Base-by-base conservation (phyloP, 2,797 vertebrate genomes). In the Hyperoplus immaculatus region DNA sequence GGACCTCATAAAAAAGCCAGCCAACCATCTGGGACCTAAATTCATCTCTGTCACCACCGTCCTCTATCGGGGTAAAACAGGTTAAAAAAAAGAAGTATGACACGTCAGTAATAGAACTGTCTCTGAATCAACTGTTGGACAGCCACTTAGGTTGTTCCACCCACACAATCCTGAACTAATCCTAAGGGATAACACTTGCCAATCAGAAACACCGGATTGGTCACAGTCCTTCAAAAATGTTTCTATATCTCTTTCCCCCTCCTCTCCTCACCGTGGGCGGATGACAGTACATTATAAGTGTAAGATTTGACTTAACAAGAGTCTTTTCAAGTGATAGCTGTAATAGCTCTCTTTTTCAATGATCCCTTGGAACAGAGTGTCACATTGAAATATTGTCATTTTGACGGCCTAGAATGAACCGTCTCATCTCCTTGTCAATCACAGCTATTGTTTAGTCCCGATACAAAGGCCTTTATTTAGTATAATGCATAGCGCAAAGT, bases 381-480 rank as follows among this genome's bases (percentile, higher is more conserved):
- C 86, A 89, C 84, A 46, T 85, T 87, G 86, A 86, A 87, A 90
- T 72, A 59, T 90, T 83, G 81, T 89, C 83, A 87, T 84, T 84
- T 86, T 86, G 86, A 89, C 77, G 46, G 82, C 85, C 83, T 41
- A 39, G 67, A 85, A 90, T 75, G 76, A 87, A 91, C 83, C 10
- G 78, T 90, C 88, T 92, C 83, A 86, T 90, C 86, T 90, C 86
- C 76, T 76, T 88, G 89, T 92, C 91, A 90, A 51, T 92, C 92
- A 92, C 45, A 70, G 63, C n/a, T 16, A 55, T 86, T 76, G 69
- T 82, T 56, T 82, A 58, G 82, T 77, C 83, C 77, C 78, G 76
- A 53, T 73, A 43, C 39, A 54, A 55, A 43, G 21, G 36, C 45
- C 70, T 87, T 88, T 77, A 68, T 80, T 79, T 61, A 14, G 66